These are phyloP conservation scores for Tupaia tana DNA, from an alignment of 2,113 vertebrate genomes.

Conservation along the genomic window DNA sequence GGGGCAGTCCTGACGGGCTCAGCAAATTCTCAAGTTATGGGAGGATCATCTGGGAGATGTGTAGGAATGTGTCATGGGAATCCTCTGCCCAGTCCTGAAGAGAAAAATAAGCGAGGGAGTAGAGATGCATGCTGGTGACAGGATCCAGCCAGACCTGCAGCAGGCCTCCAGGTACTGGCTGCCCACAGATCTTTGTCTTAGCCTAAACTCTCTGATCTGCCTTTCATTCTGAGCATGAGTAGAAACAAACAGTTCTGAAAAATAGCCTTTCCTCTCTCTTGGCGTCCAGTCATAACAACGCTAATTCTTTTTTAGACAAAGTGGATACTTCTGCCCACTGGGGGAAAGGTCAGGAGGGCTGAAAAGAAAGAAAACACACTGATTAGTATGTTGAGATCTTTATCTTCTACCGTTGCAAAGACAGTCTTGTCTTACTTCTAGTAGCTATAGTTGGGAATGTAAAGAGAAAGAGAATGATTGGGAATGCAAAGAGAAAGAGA, in stretches of 20 bases:
- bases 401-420: background rate
- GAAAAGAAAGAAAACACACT: conserved; percentile 29
- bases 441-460: background rate
- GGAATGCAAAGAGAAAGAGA: background rate
- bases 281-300: conserved; percentile 65
- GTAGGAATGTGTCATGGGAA: no score
- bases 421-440: conserved; percentile 4
- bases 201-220: conserved; percentile 3
- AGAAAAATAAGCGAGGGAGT: background rate
- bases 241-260: conserved; percentile 62
- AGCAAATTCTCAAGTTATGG: background rate
- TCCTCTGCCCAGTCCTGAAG: background rate
- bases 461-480: background rate
- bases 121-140: background rate
- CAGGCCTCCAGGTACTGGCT: background rate
- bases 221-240: background rate
- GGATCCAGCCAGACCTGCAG: background rate
- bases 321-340: conserved; percentile 41
- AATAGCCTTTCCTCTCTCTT: conserved; percentile 50
- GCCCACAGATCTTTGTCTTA: background rate
- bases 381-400: conserved; percentile 57
- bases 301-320: conserved; percentile 45
- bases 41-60: background rate
- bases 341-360: conserved; percentile 67
- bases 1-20: background rate